These are phyloP conservation scores for Sapajus apella DNA, from an alignment of 2,113 vertebrate genomes.

Conservation along the genomic window DNA sequence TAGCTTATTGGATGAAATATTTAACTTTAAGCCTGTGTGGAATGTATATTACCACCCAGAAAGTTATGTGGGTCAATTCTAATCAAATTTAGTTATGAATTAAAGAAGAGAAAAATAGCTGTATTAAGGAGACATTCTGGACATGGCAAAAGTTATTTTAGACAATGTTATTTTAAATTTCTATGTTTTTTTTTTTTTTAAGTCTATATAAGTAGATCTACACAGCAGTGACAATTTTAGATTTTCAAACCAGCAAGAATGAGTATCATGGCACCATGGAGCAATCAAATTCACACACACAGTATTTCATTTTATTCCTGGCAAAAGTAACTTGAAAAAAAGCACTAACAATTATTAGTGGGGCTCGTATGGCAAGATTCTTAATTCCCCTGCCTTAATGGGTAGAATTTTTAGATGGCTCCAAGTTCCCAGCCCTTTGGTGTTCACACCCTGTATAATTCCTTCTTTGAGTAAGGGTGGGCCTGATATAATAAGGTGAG, in stretches of 20 bases:
- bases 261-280: background rate
- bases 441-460: rapidly evolving
- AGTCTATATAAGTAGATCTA: background rate
- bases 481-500: background rate
- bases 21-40: constrained; percentile 60
- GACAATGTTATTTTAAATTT: constrained; percentile 58
- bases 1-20: constrained; percentile 45
- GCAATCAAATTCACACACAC: background rate
- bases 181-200: constrained; percentile 16
- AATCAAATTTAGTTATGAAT: constrained; percentile 54
- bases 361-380: background rate
- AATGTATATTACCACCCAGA: constrained; percentile 3
- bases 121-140: constrained; percentile 36
- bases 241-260: constrained; percentile 38
- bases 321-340: background rate
- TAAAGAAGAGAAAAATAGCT: constrained; percentile 43
- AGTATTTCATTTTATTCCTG: background rate
- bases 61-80: constrained; percentile 33
- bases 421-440: background rate
- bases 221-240: background rate
- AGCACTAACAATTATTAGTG: background rate
- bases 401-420: background rate
- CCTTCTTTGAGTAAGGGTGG: background rate
- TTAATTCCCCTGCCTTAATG: background rate
- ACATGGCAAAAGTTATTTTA: constrained; percentile 43